Base-by-base conservation (phyloP, 2,113 vertebrate species). In the Pithys albifrons region DNA sequence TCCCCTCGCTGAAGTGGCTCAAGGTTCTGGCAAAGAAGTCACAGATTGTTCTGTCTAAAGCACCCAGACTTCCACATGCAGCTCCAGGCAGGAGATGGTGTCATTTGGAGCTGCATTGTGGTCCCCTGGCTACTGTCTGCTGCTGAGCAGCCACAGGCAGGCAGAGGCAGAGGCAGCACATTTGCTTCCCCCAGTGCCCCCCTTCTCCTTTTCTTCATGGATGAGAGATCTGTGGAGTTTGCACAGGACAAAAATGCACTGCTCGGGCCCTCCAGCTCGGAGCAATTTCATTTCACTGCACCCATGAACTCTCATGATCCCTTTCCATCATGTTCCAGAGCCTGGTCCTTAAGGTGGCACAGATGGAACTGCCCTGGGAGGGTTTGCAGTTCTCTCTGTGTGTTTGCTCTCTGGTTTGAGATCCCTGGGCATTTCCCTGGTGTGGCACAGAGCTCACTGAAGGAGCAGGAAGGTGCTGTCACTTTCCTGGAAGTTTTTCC, bases 271-370 rank as follows among this genome's bases (percentile, higher is more conserved):
- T 96, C 79, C 72, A 91, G 82, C 83, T 81, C 83, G 41, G 48
- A 89, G 76, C 61, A 64, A 80, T 57, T 93, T 83, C 69, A n/a
- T 59, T 93, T 78, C 71, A 2, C 74, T 74, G 92, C 85, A 88
- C 85, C 69, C 79, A 67, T 80, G 97, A 97, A 93, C 92, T 96
- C 96, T 71, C 28, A 71, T 83, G 93, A 91, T 95, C 79, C 85
- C 69, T 74, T 94, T 45, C 88, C 52, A n/a, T 83, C 83, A 12
- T 6, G 23, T 95, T 66, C 29, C 76, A 74, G 33, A 70, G 65
- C 75, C 45, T 81, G 59, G 35, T 55, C 75, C 70, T 95, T 94
- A 91, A 92, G 83, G 73, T 95, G 95, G 69, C 61, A 35, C 41
- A 61, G 28, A 52, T 45, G 24, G 43, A 70, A 43, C 41, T 23